phyloP scores from a whole-genome alignment of 2,888 invertebrate genomes.

The Nomada ruficornis region DNA sequence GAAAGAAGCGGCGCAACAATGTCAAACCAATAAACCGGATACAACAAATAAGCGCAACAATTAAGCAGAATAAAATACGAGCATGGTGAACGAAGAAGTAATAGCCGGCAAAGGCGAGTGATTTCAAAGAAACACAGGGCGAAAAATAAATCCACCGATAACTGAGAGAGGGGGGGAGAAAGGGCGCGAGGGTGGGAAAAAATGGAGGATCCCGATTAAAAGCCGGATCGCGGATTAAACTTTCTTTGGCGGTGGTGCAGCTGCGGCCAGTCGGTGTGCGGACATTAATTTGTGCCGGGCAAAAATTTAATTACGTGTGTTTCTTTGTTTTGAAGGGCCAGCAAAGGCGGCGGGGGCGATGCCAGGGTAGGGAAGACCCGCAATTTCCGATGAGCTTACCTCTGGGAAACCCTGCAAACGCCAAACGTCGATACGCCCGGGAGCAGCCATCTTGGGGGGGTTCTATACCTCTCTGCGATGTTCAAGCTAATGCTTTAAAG shows the following conservation, averaged over 20 bases:
- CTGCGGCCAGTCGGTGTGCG: conserved; percentile 37
- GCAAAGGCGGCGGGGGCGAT: conserved; percentile 77
- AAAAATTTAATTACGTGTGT: conserved; percentile 82
- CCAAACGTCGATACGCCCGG: conserved; percentile 84
- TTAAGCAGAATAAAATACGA: neutral
- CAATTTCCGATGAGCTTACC: conserved; percentile 84
- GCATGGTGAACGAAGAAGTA: neutral
- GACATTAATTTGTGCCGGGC: conserved; percentile 74
- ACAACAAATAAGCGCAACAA: too few relatives aligned
- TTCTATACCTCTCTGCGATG: conserved; percentile 77
- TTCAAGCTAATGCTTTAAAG: conserved; percentile 77
- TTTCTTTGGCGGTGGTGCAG: conserved; percentile 40
- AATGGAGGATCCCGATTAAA: conserved; percentile 40
- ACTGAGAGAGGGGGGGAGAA: neutral
- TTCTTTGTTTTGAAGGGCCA: conserved; percentile 81
- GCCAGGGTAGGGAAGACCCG: conserved; percentile 83
- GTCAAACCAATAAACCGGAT: too few relatives aligned
- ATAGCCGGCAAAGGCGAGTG: neutral
- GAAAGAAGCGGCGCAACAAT: too few relatives aligned
- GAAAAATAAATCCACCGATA: neutral
- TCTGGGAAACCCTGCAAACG: conserved; percentile 83
- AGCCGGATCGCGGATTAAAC: conserved; percentile 54
- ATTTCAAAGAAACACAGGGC: neutral
- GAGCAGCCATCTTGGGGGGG: conserved; percentile 81
- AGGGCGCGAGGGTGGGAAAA: neutral